Conservation (phyloP, 2,113 vertebrate species). For the Myotis brandtii region DNA sequence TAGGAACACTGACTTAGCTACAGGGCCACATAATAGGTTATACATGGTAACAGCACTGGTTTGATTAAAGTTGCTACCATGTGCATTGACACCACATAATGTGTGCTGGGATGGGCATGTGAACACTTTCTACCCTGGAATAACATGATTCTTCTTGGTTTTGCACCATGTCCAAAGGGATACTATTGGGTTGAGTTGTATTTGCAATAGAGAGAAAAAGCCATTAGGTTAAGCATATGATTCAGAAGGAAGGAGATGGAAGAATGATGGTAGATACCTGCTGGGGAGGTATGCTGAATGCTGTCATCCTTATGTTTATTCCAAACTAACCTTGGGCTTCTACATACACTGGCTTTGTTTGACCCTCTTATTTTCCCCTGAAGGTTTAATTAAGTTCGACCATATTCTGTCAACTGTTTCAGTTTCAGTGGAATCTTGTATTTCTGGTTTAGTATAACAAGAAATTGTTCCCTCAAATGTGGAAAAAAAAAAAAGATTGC, state of each 20-base stretch:
- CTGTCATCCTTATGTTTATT: not conserved
- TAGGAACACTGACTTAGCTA: not conserved
- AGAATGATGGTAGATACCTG: rapidly evolving
- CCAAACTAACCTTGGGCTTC: not conserved
- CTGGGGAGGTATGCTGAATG: not conserved
- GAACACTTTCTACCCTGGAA: not conserved
- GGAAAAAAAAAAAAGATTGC: not conserved
- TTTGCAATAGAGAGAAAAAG: not conserved
- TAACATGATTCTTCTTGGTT: not conserved
- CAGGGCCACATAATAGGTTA: not conserved
- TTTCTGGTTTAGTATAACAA: conserved; percentile 78
- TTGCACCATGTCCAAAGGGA: not conserved
- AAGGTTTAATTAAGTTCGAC: conserved; percentile 53
- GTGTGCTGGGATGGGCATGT: not conserved
- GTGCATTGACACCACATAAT: not conserved
- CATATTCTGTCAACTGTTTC: conserved; percentile 58
- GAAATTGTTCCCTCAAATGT: conserved; percentile 71
- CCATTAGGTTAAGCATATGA: not conserved
- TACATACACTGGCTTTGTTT: not conserved
- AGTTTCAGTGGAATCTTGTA: conserved; percentile 60
- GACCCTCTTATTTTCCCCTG: not conserved
- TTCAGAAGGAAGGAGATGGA: not conserved
- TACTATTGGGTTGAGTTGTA: not conserved
- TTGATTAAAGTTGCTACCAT: not conserved
- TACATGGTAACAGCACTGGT: not conserved